A percentile compares a stretch with the other conserved stretches of the same genome.
Conservation (phyloP, 1,140 invertebrate genomes). For the Euura saliciscinereae region DNA sequence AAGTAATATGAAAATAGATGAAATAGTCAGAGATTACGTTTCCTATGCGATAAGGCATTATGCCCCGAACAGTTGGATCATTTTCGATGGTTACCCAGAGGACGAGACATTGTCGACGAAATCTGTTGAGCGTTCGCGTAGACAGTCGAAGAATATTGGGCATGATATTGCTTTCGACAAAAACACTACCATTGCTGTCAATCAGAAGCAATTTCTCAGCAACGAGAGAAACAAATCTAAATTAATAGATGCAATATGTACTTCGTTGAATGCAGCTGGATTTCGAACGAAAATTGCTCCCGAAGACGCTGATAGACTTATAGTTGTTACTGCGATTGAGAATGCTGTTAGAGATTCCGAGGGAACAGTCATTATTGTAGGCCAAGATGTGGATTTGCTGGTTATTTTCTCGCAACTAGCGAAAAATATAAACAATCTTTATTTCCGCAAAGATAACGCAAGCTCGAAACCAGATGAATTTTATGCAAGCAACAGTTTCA, state of each 20-base stretch:
- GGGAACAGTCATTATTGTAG: constrained; percentile 14
- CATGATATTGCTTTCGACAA: no score
- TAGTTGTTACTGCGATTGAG: constrained; percentile 19
- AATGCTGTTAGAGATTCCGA: constrained; percentile 12
- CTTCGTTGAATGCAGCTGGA: background rate
- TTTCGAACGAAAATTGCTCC: constrained; percentile 7
- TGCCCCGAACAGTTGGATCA: background rate
- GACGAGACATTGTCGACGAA: constrained; percentile 10
- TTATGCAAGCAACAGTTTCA: constrained; percentile 14
- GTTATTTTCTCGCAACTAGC: constrained; percentile 17
- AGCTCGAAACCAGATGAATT: background rate
- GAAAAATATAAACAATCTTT: constrained; percentile 13
- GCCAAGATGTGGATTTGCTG: constrained; percentile 17
- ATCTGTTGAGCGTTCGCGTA: background rate
- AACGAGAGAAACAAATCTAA: background rate
- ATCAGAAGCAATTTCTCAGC: no score
- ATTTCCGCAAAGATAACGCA: constrained; percentile 15
- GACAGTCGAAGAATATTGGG: no score
- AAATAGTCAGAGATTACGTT: constrained; percentile 8
- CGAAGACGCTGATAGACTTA: constrained; percentile 14
- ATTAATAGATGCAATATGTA: constrained; percentile 17
- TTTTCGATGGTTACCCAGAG: constrained; percentile 20
- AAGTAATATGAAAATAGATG: background rate
- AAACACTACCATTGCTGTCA: no score
- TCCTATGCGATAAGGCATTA: constrained; percentile 14